Conservation (phyloP, 1,140 invertebrate genomes). For the Drepana arcuata region DNA sequence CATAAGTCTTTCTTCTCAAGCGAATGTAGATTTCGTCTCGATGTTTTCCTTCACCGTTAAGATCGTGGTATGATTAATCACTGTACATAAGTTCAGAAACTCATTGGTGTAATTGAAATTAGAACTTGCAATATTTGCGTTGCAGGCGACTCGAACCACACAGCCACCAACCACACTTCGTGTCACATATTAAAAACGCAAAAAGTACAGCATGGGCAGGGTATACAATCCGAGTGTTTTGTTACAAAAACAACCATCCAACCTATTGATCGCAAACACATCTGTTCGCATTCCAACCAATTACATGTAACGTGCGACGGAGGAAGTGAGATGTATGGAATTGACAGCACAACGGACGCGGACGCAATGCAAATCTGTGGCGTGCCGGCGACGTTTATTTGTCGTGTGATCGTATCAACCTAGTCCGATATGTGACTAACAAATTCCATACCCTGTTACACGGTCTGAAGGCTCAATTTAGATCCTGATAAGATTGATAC, state of each 20-base stretch:
- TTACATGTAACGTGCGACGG: slow-evolving; percentile 26
- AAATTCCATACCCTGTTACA: slow-evolving; percentile 31
- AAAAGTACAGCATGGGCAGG: too few relatives aligned
- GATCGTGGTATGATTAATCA: too few relatives aligned
- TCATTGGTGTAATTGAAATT: not conserved
- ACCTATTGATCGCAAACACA: slow-evolving; percentile 17
- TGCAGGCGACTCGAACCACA: too few relatives aligned
- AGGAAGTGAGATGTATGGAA: slow-evolving; percentile 40
- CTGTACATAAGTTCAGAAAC: too few relatives aligned
- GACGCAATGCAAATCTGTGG: slow-evolving; percentile 55
- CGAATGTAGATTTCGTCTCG: too few relatives aligned
- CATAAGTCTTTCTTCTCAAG: too few relatives aligned
- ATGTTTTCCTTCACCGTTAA: too few relatives aligned
- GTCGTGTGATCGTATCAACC: slow-evolving; percentile 26
- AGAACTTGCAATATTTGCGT: too few relatives aligned
- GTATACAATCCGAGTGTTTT: slow-evolving; percentile 2
- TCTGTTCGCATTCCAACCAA: slow-evolving; percentile 35
- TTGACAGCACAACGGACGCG: slow-evolving; percentile 40
- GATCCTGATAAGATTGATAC: slow-evolving; percentile 23
- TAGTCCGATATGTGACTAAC: slow-evolving; percentile 14
- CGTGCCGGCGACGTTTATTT: slow-evolving; percentile 33
- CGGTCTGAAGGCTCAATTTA: slow-evolving; percentile 35
- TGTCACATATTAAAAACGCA: too few relatives aligned
- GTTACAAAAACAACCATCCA: not conserved
- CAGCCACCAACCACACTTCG: too few relatives aligned